Evolutionary conservation across 2,888 invertebrate genomes (phyloP).

Genomic region (Dryobota labecula): DNA sequence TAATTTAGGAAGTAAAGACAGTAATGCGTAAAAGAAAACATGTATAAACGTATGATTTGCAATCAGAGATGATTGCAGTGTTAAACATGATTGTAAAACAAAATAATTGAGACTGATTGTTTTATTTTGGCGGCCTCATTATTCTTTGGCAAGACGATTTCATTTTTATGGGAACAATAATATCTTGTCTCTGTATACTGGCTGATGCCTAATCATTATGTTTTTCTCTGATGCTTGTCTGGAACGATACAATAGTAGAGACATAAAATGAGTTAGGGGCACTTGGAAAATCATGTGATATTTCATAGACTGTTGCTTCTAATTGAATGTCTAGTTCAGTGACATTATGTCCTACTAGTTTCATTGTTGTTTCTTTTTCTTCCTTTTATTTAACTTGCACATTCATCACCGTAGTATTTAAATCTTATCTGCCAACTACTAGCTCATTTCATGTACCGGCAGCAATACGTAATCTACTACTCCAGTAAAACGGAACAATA

Average conservation of each 20-base stretch:
- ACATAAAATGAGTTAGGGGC: slow-evolving; percentile 35
- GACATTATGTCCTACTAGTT: slow-evolving; percentile 4
- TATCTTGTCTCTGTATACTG: slow-evolving; percentile 6
- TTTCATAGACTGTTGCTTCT: background rate
- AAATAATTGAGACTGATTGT: slow-evolving; percentile 54
- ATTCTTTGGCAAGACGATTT: background rate
- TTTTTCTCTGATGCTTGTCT: slow-evolving; percentile 10
- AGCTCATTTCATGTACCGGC: background rate
- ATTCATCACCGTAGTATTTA: background rate
- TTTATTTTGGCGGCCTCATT: slow-evolving; percentile 56
- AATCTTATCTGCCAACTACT: background rate
- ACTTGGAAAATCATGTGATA: slow-evolving; percentile 16
- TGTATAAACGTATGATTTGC: slow-evolving; percentile 40
- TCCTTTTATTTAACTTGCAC: background rate
- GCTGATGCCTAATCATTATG: slow-evolving; percentile 28
- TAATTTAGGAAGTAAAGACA: slow-evolving; percentile 53
- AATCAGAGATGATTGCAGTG: slow-evolving; percentile 48
- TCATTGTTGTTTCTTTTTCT: background rate
- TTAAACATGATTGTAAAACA: slow-evolving; percentile 28
- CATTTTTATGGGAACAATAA: slow-evolving; percentile 52
- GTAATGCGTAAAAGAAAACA: slow-evolving; percentile 27
- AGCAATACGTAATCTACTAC: slow-evolving; percentile 4
- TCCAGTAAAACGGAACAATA: slow-evolving; percentile 18
- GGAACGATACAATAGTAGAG: background rate
- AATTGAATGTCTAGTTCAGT: slow-evolving; percentile 8